Conservation (phyloP, 2,797 vertebrate species). For the Coregonus sp. region DNA sequence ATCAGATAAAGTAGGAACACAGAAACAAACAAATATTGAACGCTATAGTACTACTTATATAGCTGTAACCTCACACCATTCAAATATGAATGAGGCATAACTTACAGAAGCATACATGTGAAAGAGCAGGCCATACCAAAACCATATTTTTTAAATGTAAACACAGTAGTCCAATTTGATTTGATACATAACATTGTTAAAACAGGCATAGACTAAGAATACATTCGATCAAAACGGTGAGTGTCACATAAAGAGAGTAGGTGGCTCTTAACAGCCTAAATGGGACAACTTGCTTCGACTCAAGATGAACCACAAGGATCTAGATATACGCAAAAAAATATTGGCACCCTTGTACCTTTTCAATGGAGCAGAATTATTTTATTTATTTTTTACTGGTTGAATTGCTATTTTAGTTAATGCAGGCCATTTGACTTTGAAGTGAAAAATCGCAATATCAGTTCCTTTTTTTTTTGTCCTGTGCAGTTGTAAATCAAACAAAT, state of each 20-base stretch:
- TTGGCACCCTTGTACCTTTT: too few relatives aligned
- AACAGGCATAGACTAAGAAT: not conserved
- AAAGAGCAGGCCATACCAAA: not conserved
- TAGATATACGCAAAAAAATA: too few relatives aligned
- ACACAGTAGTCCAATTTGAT: not conserved
- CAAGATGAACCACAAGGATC: not conserved
- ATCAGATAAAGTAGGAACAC: not conserved
- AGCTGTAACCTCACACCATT: not conserved
- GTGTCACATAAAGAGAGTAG: slow-evolving; percentile 4
- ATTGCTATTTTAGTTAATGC: not conserved
- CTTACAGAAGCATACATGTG: not conserved
- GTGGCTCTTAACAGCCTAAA: not conserved
- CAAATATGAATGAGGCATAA: not conserved
- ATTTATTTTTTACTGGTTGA: not conserved
- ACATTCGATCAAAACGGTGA: slow-evolving; percentile 11
- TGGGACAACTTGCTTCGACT: not conserved
- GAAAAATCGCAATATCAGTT: not conserved
- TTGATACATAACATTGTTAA: not conserved
- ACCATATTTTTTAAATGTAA: slow-evolving; percentile 26
- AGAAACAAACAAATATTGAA: slow-evolving; percentile 5
- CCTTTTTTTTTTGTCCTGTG: not conserved
- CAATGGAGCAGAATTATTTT: too few relatives aligned
- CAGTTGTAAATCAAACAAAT: not conserved
- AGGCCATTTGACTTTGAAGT: not conserved
- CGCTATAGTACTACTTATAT: slow-evolving; percentile 29